phyloP scores from a whole-genome alignment of 2,113 vertebrate genomes.

The Engraulis encrasicolus region DNA sequence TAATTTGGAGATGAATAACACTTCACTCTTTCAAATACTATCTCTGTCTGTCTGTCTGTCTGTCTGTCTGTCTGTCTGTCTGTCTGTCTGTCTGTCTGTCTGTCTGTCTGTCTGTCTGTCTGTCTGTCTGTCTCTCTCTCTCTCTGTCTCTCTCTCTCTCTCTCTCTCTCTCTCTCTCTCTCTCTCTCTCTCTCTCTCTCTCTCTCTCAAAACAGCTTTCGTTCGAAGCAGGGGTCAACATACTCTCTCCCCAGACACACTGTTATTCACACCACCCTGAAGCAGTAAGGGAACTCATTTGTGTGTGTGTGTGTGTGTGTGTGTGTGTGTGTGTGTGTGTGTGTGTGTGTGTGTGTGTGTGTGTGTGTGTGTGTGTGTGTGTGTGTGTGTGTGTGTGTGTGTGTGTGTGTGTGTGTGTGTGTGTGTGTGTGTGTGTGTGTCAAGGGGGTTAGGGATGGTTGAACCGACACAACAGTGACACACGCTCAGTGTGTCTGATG shows the following conservation, averaged over 20 bases:
- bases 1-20: conserved; percentile 16
- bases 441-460: too few species aligned
- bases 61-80: too few species aligned
- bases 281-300: not conserved
- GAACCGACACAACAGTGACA: not conserved
- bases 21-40: not conserved
- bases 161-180: not conserved
- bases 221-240: not conserved
- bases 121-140: too few species aligned
- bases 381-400: not conserved
- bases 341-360: not conserved
- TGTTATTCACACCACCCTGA: not conserved
- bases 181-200: not conserved
- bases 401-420: too few species aligned
- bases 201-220: not conserved
- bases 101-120: too few species aligned
- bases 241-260: not conserved
- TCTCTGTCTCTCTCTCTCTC: not conserved
- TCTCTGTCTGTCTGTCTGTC: not conserved
- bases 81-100: too few species aligned
- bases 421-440: too few species aligned
- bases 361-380: conserved; percentile 12
- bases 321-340: not conserved
- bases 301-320: not conserved
- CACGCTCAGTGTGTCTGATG: too few species aligned